Conservation (phyloP, 2,888 invertebrate genomes). For the Dryocosmus kuriphilus region DNA sequence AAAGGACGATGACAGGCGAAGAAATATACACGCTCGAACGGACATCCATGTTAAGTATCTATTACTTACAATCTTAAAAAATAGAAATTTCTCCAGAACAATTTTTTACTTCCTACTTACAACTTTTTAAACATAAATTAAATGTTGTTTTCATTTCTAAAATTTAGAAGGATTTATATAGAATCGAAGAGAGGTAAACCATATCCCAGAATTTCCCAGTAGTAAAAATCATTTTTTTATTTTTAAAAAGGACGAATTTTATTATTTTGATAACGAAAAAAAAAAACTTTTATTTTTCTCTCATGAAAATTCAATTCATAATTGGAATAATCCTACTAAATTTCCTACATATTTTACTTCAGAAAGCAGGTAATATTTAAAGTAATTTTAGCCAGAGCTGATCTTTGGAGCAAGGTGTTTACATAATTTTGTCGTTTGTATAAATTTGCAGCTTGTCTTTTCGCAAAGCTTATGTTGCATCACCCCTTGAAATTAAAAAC, state of each 20-base stretch:
- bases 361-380: not conserved
- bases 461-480: not conserved
- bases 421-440: not conserved
- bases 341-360: not conserved
- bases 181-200: too few species aligned
- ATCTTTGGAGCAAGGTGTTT: not conserved
- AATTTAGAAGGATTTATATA: too few species aligned
- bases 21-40: slow-evolving; percentile 14
- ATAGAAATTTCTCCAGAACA: not conserved
- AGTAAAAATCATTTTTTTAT: too few species aligned
- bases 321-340: not conserved
- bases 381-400: not conserved
- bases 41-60: slow-evolving; percentile 22
- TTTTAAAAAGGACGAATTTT: too few species aligned
- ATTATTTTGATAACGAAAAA: too few species aligned
- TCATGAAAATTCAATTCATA: too few species aligned
- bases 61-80: slow-evolving; percentile 4
- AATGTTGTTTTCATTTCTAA: too few species aligned
- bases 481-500: slow-evolving; percentile 16
- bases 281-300: too few species aligned
- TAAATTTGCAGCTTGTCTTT: slow-evolving; percentile 10
- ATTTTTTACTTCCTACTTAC: too few species aligned
- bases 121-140: too few species aligned
- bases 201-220: too few species aligned
- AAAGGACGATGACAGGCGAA: slow-evolving; percentile 1